Base-by-base conservation (phyloP, 2,113 vertebrate species). In the Stegastes partitus region DNA sequence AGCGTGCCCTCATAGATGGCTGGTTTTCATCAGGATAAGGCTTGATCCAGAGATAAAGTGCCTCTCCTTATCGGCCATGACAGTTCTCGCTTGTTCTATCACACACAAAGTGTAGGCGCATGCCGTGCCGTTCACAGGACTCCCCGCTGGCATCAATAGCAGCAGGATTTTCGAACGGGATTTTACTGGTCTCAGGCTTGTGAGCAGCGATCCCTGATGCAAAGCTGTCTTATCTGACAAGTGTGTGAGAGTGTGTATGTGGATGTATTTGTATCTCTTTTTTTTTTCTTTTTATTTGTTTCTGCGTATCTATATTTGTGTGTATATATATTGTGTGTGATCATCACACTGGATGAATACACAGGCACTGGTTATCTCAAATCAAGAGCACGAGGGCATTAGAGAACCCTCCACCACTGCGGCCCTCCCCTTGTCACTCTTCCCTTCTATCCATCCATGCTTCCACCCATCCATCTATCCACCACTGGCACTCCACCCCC, bases 11-110 rank as follows among this genome's bases (percentile, higher is more conserved):
- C 74, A 47, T 54, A 82, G 77, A 73, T 80, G 86, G 80, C 79
- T 77, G 77, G 19, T 84, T 89, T 87, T 84, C 79, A 90, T 91
- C 82, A 77, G 66, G 79, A 87, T 86, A 55, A 88, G 68, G 73
- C 70, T 69, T 82, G 86, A 91, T 88, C 78, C 81, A 34, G 37
- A 91, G 87, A 91, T 91, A 82, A 90, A 88, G 87, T 83, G 67
- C 47, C 45, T 77, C 74, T 86, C 77, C 83, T 91, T 87, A 92
- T 92, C 83, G 26, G 70, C 62, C 79, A 39, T 82, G 87, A 84
- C 87, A 90, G 83, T 73, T 73, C 63, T 82, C 3, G 15, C 81
- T 86, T 84, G 87, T 91, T 86, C 82, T 28, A 73, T 84, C 76
- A 63, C 71, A 83, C 51, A 80, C 68, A 80, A 74, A 84, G 75